Percentiles rank a stretch among this genome's conserved stretches.
phyloP scores from a whole-genome alignment of 2,113 vertebrate species.

The Nematolebias whitei region DNA sequence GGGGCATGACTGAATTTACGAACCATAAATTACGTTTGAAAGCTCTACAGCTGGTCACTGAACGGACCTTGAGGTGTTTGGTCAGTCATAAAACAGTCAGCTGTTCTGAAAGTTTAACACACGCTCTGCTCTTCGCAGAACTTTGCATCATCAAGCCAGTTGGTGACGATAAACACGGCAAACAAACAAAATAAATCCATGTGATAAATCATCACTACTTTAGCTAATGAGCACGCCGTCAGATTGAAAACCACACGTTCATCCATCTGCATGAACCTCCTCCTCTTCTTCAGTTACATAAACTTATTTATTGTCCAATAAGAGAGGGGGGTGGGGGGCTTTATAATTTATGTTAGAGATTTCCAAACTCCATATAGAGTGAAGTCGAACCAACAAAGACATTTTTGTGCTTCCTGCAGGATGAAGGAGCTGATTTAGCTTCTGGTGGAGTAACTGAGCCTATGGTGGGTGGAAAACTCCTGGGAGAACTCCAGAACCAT shows the following conservation, averaged over 20 bases:
- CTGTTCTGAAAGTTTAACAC: neutral
- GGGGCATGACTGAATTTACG: neutral
- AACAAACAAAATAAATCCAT: constrained; percentile 3
- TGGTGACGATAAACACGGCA: constrained; percentile 19
- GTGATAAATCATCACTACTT: constrained; percentile 57
- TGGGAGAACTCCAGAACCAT: constrained; percentile 67
- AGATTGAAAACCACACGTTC: constrained; percentile 58
- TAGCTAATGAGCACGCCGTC: constrained; percentile 49
- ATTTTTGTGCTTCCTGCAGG: constrained; percentile 72
- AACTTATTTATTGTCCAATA: constrained; percentile 49
- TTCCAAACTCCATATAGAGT: constrained; percentile 54
- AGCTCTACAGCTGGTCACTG: constrained; percentile 2
- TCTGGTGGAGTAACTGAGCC: constrained; percentile 49
- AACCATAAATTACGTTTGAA: neutral
- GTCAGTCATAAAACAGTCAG: constrained; percentile 16
- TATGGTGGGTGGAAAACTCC: constrained; percentile 74
- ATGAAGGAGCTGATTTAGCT: constrained; percentile 78
- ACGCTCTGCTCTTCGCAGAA: neutral
- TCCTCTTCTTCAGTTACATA: constrained; percentile 46
- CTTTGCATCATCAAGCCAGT: constrained; percentile 33
- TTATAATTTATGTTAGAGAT: constrained; percentile 24
- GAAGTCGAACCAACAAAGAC: constrained; percentile 60
- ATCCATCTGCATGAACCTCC: constrained; percentile 49
- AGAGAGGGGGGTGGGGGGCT: constrained; percentile 26
- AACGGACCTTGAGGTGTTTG: constrained; percentile 25